Evolutionary conservation across 2,797 vertebrate species (phyloP).

Genomic region (Enteromius unitaeniatus): DNA sequence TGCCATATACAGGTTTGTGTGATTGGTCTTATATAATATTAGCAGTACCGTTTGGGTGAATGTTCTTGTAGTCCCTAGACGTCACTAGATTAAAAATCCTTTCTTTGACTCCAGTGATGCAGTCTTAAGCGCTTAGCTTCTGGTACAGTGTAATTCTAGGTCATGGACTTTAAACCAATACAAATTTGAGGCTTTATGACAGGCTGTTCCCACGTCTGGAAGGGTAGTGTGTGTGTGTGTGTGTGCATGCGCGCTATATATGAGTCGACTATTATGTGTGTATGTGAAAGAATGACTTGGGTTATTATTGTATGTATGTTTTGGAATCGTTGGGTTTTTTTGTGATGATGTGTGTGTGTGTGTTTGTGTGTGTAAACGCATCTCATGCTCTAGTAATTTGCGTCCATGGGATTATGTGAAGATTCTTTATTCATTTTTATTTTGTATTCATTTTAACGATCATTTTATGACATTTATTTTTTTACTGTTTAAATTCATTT

Average conservation of each 20-base stretch:
- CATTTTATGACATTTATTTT: neutral
- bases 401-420: neutral
- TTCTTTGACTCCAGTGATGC: conserved; percentile 38
- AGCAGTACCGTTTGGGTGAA: neutral
- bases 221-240: neutral
- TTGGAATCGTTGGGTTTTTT: neutral
- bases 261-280: neutral
- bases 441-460: neutral
- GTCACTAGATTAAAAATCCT: conserved; percentile 16
- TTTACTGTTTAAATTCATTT: neutral
- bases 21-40: neutral
- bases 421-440: neutral
- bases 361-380: neutral
- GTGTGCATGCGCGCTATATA: neutral
- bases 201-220: neutral
- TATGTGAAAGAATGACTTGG: neutral
- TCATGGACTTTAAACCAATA: conserved; percentile 33
- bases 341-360: neutral
- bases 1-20: conserved; percentile 75
- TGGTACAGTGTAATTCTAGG: conserved; percentile 33
- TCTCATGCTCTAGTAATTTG: neutral
- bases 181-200: conserved; percentile 11
- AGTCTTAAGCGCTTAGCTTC: conserved; percentile 36
- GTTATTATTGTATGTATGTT: neutral
- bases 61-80: neutral